Percentiles rank a stretch among this genome's conserved stretches.
Conservation (phyloP, 2,797 vertebrate species). For the Prionace glauca region DNA sequence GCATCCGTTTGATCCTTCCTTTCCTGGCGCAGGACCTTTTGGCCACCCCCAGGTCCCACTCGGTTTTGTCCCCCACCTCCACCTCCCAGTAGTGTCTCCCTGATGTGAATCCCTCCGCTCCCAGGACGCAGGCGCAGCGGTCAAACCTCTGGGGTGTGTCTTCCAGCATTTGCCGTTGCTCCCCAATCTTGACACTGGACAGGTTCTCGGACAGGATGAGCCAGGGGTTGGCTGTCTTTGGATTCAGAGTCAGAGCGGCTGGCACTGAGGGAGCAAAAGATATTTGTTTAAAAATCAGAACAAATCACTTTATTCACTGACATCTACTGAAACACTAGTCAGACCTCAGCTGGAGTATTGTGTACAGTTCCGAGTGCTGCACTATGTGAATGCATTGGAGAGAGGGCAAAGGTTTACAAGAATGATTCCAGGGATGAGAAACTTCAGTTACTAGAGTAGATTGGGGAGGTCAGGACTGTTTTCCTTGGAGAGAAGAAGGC, state of each 20-base stretch:
- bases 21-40: background rate
- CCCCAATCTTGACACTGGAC: background rate
- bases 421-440: too few relatives aligned
- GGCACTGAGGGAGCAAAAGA: background rate
- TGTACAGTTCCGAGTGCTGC: too few relatives aligned
- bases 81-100: slow-evolving; percentile 24
- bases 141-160: background rate
- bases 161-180: background rate
- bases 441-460: too few relatives aligned
- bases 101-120: background rate
- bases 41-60: slow-evolving; percentile 14
- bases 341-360: too few relatives aligned
- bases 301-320: background rate
- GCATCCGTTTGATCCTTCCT: background rate
- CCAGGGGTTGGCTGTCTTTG: background rate
- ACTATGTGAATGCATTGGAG: too few relatives aligned
- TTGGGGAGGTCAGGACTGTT: too few relatives aligned
- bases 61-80: background rate
- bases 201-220: background rate
- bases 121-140: background rate
- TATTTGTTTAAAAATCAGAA: background rate
- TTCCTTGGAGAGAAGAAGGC: too few relatives aligned
- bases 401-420: too few relatives aligned
- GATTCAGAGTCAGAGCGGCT: background rate
- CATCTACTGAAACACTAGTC: background rate